Evolutionary conservation across 2,113 vertebrate genomes (phyloP).

Genomic region (Myanophis thanlyinensis): DNA sequence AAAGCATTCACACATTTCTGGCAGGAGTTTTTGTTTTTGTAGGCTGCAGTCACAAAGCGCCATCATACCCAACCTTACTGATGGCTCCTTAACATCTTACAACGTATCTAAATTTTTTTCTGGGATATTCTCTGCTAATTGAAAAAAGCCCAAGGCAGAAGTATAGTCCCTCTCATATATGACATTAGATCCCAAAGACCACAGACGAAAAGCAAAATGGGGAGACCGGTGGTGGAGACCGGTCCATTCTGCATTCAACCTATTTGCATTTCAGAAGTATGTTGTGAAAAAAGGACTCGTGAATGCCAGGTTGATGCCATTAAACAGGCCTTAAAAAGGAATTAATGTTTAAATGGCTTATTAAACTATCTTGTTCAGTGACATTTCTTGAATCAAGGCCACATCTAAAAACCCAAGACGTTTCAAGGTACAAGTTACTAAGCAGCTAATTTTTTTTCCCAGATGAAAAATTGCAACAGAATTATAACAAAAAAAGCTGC

Average conservation of each 20-base stretch:
- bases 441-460: neutral
- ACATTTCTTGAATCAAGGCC: neutral
- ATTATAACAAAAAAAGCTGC: neutral
- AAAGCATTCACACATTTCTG: neutral
- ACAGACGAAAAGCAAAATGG: neutral
- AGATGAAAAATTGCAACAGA: neutral
- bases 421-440: neutral
- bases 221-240: neutral
- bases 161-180: too few species aligned
- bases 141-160: neutral
- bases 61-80: neutral
- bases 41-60: neutral
- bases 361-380: neutral
- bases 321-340: neutral
- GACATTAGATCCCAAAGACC: neutral
- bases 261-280: neutral
- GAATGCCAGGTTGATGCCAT: neutral
- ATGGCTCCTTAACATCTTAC: neutral
- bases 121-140: neutral
- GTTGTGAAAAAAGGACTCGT: neutral
- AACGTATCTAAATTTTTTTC: neutral
- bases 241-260: neutral
- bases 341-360: neutral
- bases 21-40: neutral
- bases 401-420: neutral